phyloP scores from a whole-genome alignment of 1,140 invertebrate species.

The Diachasmimorpha longicaudata region DNA sequence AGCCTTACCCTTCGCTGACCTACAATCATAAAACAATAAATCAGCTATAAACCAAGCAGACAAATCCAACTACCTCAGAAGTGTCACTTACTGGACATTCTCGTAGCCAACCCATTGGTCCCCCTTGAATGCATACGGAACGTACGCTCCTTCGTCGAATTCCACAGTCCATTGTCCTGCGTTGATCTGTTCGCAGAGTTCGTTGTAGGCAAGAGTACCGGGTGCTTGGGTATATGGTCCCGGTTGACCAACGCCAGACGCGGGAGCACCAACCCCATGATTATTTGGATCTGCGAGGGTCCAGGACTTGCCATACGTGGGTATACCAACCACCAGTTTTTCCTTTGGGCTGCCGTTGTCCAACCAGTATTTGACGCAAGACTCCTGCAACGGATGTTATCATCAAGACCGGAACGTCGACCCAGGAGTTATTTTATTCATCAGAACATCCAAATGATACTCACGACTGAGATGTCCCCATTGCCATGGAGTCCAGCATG shows the following conservation, averaged over 20 bases:
- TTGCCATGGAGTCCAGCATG: slow-evolving; percentile 63
- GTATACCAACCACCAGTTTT: slow-evolving; percentile 83
- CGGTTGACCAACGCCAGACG: slow-evolving; percentile 76
- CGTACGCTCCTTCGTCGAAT: slow-evolving; percentile 40
- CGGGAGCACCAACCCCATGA: slow-evolving; percentile 71
- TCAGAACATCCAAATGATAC: background rate
- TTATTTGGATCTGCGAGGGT: slow-evolving; percentile 67
- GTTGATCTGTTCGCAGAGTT: slow-evolving; percentile 80
- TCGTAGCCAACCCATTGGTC: slow-evolving; percentile 87
- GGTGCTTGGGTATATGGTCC: slow-evolving; percentile 78
- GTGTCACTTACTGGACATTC: slow-evolving; percentile 59
- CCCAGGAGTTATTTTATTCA: too few species aligned
- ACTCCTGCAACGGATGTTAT: slow-evolving; percentile 50
- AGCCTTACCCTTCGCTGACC: background rate
- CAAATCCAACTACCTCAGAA: too few species aligned
- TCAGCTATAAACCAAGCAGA: too few species aligned
- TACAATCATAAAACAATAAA: background rate
- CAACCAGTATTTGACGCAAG: slow-evolving; percentile 73
- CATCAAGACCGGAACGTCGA: slow-evolving; percentile 83
- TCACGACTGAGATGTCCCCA: background rate
- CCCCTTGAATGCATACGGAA: slow-evolving; percentile 74
- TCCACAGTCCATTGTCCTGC: slow-evolving; percentile 76
- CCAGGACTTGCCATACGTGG: slow-evolving; percentile 85
- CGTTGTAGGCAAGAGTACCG: slow-evolving; percentile 86
- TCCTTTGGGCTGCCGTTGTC: slow-evolving; percentile 73